These are phyloP conservation scores for Blastobasis lacticolella DNA, from an alignment of 2,888 invertebrate genomes.

Conservation along the genomic window DNA sequence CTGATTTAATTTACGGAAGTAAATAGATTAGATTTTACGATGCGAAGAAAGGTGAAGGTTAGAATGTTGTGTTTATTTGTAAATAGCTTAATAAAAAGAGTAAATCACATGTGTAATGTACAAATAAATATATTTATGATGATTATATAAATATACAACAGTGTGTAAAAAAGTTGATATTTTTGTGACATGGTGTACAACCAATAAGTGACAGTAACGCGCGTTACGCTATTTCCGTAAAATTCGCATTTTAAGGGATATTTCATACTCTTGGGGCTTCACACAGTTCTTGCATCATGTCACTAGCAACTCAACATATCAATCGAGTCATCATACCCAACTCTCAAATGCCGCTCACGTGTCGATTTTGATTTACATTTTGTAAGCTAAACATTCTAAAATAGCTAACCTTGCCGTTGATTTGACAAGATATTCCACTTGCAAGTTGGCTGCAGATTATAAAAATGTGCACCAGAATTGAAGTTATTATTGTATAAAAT, in stretches of 20 bases:
- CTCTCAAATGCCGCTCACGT: too few species aligned
- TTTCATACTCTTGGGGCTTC: slow-evolving; percentile 45
- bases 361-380: too few species aligned
- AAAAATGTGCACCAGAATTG: slow-evolving; percentile 18
- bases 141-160: slow-evolving; percentile 51
- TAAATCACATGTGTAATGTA: slow-evolving; percentile 60
- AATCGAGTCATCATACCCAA: slow-evolving; percentile 28
- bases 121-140: slow-evolving; percentile 64
- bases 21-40: slow-evolving; percentile 31
- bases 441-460: slow-evolving; percentile 24
- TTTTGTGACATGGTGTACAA: slow-evolving; percentile 69
- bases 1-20: slow-evolving; percentile 34
- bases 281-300: slow-evolving; percentile 63
- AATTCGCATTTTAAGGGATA: slow-evolving; percentile 30
- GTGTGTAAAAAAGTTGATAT: slow-evolving; percentile 52
- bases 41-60: slow-evolving; percentile 55
- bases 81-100: slow-evolving; percentile 45
- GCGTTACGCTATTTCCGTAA: slow-evolving; percentile 52
- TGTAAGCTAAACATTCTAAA: too few species aligned
- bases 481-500: slow-evolving; percentile 22
- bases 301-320: slow-evolving; percentile 57
- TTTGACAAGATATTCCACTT: too few species aligned
- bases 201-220: slow-evolving; percentile 39
- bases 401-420: too few species aligned
- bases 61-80: slow-evolving; percentile 60